A percentile compares a stretch with the other conserved stretches of the same genome.
Evolutionary conservation across 1,140 invertebrate species (phyloP).

Genomic region (Lethocerus indicus): DNA sequence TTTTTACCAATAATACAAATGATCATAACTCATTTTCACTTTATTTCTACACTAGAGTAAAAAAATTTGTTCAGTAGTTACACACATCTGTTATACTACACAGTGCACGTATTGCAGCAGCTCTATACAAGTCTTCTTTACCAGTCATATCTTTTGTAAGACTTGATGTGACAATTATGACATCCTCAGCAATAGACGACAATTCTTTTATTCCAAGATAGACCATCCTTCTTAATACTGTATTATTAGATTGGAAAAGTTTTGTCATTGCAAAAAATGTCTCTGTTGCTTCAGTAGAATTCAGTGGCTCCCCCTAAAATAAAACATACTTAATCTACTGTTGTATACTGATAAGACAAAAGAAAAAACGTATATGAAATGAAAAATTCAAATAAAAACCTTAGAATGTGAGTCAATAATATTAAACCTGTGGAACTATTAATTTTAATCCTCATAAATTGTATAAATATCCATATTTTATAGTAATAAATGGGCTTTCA

Average conservation of each 20-base stretch:
- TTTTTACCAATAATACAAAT: not conserved
- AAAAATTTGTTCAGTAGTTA: not conserved
- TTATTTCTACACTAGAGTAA: not conserved
- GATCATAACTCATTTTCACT: not conserved
- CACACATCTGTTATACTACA: constrained; percentile 90
- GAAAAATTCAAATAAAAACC: not conserved
- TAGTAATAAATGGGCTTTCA: not conserved
- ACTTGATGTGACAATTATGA: constrained; percentile 96
- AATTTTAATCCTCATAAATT: not conserved
- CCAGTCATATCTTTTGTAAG: constrained; percentile 99
- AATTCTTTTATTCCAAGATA: constrained; percentile 97
- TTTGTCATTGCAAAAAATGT: constrained; percentile 99
- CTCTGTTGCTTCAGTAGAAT: constrained; percentile 90
- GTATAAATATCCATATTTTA: not conserved
- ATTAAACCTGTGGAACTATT: too few species aligned
- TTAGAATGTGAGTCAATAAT: not conserved
- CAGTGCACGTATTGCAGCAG: constrained; percentile 88
- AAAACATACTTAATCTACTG: not conserved
- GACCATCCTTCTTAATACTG: constrained; percentile 82
- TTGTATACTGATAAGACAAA: not conserved
- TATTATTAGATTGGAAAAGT: constrained; percentile 93
- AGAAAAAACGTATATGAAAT: not conserved
- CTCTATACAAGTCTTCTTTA: constrained; percentile 89
- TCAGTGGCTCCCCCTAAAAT: constrained; percentile 66
- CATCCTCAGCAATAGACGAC: constrained; percentile 88